A percentile compares a stretch with the other conserved stretches of the same genome.
phyloP scores from a whole-genome alignment of 2,888 invertebrate genomes.

The Entomobrya proxima region DNA sequence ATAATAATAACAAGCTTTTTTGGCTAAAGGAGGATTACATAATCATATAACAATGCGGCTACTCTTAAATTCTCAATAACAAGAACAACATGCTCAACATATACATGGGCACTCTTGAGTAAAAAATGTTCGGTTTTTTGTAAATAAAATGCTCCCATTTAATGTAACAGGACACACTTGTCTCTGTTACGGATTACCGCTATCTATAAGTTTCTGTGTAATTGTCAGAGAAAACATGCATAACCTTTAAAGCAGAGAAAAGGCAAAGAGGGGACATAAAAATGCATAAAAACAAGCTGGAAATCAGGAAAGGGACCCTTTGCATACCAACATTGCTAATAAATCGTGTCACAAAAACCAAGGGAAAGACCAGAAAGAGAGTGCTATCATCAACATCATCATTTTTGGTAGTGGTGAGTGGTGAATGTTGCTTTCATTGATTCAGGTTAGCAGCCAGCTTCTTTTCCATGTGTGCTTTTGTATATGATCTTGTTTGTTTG shows the following conservation, averaged over 20 bases:
- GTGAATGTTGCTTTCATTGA: background rate
- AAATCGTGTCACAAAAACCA: constrained; percentile 43
- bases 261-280: background rate
- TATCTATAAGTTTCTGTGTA: background rate
- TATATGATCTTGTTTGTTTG: background rate
- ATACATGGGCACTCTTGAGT: background rate
- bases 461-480: too few relatives aligned
- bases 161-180: constrained; percentile 8
- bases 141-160: background rate
- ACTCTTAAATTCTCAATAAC: background rate
- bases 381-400: background rate
- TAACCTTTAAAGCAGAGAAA: background rate
- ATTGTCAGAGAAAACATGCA: constrained; percentile 1
- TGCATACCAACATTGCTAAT: constrained; percentile 44
- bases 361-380: background rate
- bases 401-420: background rate
- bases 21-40: background rate
- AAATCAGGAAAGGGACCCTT: constrained; percentile 18
- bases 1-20: background rate
- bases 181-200: background rate
- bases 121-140: background rate
- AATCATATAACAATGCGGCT: background rate
- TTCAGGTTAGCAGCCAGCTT: constrained; percentile 29
- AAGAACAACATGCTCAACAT: background rate
- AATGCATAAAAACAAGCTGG: background rate